phyloP scores from a whole-genome alignment of 2,797 vertebrate genomes.

The Danio tinwini region DNA sequence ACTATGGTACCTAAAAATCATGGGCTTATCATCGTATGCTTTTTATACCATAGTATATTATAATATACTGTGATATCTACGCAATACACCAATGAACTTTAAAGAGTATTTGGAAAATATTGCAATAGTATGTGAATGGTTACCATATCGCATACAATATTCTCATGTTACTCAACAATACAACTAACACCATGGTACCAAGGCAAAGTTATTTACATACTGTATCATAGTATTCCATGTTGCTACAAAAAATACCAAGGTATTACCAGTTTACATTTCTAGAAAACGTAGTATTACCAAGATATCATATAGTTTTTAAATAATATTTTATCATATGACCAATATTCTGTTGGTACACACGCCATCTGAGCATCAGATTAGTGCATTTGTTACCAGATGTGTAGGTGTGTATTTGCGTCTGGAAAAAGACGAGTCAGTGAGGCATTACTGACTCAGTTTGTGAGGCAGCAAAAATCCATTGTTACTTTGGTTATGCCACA shows the following conservation, averaged over 20 bases:
- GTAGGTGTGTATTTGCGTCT: constrained; percentile 42
- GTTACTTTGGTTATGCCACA: constrained; percentile 65
- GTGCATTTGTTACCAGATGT: constrained; percentile 19
- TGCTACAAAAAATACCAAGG: neutral
- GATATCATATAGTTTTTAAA: neutral
- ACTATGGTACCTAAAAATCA: neutral
- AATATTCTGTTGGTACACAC: neutral
- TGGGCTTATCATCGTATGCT: neutral
- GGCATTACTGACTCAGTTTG: constrained; percentile 54
- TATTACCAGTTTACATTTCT: neutral
- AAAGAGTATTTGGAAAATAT: neutral
- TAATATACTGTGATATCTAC: neutral
- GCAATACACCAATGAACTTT: neutral
- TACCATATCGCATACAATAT: too few species aligned
- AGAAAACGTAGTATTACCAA: neutral
- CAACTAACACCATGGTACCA: neutral
- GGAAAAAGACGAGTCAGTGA: constrained; percentile 45
- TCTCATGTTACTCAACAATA: neutral
- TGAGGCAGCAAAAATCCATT: constrained; percentile 58
- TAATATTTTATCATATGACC: neutral
- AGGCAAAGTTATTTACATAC: too few species aligned
- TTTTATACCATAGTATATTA: neutral
- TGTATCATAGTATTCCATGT: neutral
- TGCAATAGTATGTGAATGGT: neutral
- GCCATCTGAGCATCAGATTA: neutral